Evolutionary conservation across 2,797 vertebrate species (phyloP), one percentile per base, ranked within the genome.

Genomic region (Lepilemur ruficaudatus): DNA sequence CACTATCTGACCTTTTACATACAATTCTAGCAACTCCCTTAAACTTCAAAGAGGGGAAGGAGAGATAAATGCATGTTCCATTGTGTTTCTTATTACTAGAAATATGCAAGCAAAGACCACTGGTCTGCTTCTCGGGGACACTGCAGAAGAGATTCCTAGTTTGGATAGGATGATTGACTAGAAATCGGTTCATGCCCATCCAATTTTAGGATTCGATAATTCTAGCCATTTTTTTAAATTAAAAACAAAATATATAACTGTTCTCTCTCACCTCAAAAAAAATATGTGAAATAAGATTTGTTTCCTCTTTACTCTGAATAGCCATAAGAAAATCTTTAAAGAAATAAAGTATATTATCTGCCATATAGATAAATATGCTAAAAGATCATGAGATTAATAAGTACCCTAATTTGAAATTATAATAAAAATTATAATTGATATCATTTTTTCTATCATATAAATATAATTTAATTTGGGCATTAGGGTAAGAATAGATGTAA

Each of bases 31-130:
- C 32, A 79, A 61, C 23, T 46, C 73, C 55, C 48, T 92, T 88
- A 95, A 65, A 90, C 22, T 35, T 75, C 20, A 65, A 41, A 5
- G 17, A 1, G 1, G 17, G 23, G 2, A 22, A 5, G 0, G n/a
- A 9, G 4, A 22, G 25, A 55, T 83, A 80, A 65, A 82, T 50
- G 2, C 3, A 63, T 32, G 22, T 70, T 83, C 18, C 25, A 84
- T 75, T 86, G 65, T 89, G 93, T 83, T 97, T 97, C 91, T 91
- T 79, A 94, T 97, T 96, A 98, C 73, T 91, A 65, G 70, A 96
- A 95, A 80, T 89, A 95, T 94, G 91, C 75, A 81, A 84, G 13
- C 55, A 86, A 43, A 76, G 48, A 76, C 59, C 92, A 83, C 59
- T 38, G 14, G 48, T 67, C 46, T 73, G 22, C 48, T 94, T 94